Base-by-base conservation (phyloP, 1,140 invertebrate genomes). In the Ceratosolen solmsi region DNA sequence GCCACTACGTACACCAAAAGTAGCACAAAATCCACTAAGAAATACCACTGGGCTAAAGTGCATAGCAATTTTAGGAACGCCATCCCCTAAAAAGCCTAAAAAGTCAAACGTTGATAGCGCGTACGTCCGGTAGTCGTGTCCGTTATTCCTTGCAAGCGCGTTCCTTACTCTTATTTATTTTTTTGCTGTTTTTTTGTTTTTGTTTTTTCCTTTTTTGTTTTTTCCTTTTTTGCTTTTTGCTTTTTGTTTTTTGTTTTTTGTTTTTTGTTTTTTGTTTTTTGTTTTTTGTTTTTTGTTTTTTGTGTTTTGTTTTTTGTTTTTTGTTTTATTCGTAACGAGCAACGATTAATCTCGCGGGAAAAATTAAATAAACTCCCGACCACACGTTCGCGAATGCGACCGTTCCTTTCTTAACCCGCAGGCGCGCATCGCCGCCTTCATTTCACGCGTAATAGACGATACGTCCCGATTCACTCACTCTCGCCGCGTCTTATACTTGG, bases 391-490 rank as follows among this genome's bases (percentile, higher is more conserved):
- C 25, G 54, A 58, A 22, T 58, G 30, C 4, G 46, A n/a, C 20
- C 1, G 36, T 30, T 46, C 38, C 41, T 60, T 63, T 76, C 33
- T 76, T 36, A 25, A 41, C 38, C 51, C 27, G 25, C 60, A n/a
- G 13, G 27, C 27, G 81, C 79, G 84, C 79, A 51, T 83, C 51
- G 82, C 54, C 79, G 78, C 75, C 49, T 83, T 83, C 84, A 84
- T 84, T 84, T 84, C 75, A 84, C 75, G 84, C 56, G 33, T 79
- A 79, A 84, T 84, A 76, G 82, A 58, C 38, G 38, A 41, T 73
- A 33, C 25, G 46, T 17, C 17, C 30, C 49, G 17, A 36, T 33
- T 73, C 25, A 36, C 49, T 30, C 36, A 33, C 33, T 25, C 25
- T 63, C 9, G 13, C 22, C 38, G n/a, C 70, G 13, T 49, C n/a